phyloP scores from a whole-genome alignment of 2,113 vertebrate species.

The Suricata suricatta region DNA sequence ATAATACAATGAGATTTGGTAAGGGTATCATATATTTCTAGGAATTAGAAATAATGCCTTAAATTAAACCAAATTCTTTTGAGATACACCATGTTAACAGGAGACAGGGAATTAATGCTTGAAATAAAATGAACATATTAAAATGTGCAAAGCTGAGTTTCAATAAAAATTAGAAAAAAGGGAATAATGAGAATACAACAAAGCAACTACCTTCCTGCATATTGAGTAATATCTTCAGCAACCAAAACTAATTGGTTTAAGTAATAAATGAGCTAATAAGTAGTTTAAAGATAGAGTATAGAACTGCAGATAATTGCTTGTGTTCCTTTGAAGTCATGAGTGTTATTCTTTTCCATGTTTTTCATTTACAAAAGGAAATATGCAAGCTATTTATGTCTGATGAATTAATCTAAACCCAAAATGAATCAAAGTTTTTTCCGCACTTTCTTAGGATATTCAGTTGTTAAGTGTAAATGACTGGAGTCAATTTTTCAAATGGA shows the following conservation, averaged over 20 bases:
- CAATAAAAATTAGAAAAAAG: slow-evolving; percentile 49
- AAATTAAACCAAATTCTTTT: slow-evolving; percentile 38
- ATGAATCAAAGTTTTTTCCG: slow-evolving; percentile 14
- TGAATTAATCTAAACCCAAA: slow-evolving; percentile 69
- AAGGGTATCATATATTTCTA: not conserved
- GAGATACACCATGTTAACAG: not conserved
- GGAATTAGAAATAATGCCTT: slow-evolving; percentile 51
- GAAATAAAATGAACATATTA: slow-evolving; percentile 30
- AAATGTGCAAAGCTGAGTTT: slow-evolving; percentile 37
- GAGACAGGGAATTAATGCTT: not conserved
- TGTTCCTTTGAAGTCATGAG: slow-evolving; percentile 66
- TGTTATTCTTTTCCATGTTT: slow-evolving; percentile 40
- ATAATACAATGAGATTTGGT: not conserved
- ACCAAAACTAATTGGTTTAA: slow-evolving; percentile 69
- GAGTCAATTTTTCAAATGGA: not conserved
- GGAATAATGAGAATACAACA: slow-evolving; percentile 17
- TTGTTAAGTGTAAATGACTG: slow-evolving; percentile 57
- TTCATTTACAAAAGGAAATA: slow-evolving; percentile 60
- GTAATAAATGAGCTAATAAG: slow-evolving; percentile 71
- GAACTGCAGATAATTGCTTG: slow-evolving; percentile 63
- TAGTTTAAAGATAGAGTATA: slow-evolving; percentile 63
- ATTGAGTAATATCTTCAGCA: slow-evolving; percentile 57
- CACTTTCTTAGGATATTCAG: not conserved
- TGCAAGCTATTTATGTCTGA: slow-evolving; percentile 63
- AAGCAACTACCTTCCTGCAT: not conserved